Conservation (phyloP, 2,113 vertebrate genomes). For the Agapornis roseicollis region DNA sequence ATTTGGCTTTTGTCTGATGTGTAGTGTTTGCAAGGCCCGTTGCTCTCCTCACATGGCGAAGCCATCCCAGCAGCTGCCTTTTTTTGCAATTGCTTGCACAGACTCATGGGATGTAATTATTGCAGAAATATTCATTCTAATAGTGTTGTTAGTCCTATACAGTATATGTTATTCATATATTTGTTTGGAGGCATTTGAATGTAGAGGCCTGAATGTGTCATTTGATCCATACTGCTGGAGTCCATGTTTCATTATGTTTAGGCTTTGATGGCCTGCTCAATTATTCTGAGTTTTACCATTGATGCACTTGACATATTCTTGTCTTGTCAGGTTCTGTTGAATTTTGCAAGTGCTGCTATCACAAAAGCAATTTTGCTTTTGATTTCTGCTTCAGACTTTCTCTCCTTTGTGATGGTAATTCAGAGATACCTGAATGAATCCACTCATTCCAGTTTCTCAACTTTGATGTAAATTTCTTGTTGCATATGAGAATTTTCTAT, state of each 20-base stretch:
- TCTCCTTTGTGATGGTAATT: constrained; percentile 41
- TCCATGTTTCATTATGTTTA: background rate
- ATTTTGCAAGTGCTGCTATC: background rate
- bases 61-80: background rate
- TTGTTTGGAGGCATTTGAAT: background rate
- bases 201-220: background rate
- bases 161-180: background rate
- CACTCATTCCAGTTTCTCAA: constrained; percentile 3
- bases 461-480: constrained; percentile 44
- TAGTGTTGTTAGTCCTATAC: background rate
- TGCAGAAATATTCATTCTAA: background rate
- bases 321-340: background rate
- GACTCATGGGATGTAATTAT: background rate
- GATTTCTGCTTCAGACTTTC: constrained; percentile 6
- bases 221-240: background rate
- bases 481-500: background rate
- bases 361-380: constrained; percentile 20
- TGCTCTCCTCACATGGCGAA: background rate
- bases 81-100: background rate
- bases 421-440: constrained; percentile 1
- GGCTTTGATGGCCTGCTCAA: background rate
- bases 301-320: background rate
- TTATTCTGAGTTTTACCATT: background rate
- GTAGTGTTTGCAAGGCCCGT: background rate
- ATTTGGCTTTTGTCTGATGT: background rate